Evolutionary conservation across 2,888 invertebrate species (phyloP).

Genomic region (Leptinotarsa haldemani): DNA sequence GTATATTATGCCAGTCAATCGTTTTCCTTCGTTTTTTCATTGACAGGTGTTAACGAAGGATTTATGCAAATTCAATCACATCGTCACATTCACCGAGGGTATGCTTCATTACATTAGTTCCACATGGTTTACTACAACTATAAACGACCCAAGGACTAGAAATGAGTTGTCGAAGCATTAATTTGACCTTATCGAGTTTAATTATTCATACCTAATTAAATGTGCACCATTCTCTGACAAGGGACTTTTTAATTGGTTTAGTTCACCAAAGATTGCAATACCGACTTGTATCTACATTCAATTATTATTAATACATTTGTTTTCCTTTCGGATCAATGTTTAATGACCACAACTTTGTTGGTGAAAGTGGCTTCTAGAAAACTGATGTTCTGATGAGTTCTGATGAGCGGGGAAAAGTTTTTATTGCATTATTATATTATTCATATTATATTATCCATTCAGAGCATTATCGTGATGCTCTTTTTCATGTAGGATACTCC

Average conservation of each 20-base stretch:
- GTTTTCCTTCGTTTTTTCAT: background rate
- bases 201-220: too few relatives aligned
- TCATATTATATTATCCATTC: too few relatives aligned
- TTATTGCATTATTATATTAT: too few relatives aligned
- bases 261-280: background rate
- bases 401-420: too few relatives aligned
- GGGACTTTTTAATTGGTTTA: background rate
- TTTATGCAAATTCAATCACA: slow-evolving; percentile 22
- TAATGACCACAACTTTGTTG: too few relatives aligned
- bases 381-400: too few relatives aligned
- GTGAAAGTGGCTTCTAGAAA: too few relatives aligned
- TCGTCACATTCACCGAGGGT: slow-evolving; percentile 7
- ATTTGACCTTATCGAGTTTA: slow-evolving; percentile 4
- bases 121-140: slow-evolving; percentile 12
- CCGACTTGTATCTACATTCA: background rate
- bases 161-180: slow-evolving; percentile 6
- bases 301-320: too few relatives aligned
- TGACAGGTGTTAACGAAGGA: slow-evolving; percentile 1
- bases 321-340: too few relatives aligned
- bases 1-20: background rate
- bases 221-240: background rate
- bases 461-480: too few relatives aligned
- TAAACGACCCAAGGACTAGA: slow-evolving; percentile 13
- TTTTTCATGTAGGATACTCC: too few relatives aligned
- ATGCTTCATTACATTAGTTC: slow-evolving; percentile 16